phyloP scores from a whole-genome alignment of 2,113 vertebrate genomes.

The Nestor notabilis region DNA sequence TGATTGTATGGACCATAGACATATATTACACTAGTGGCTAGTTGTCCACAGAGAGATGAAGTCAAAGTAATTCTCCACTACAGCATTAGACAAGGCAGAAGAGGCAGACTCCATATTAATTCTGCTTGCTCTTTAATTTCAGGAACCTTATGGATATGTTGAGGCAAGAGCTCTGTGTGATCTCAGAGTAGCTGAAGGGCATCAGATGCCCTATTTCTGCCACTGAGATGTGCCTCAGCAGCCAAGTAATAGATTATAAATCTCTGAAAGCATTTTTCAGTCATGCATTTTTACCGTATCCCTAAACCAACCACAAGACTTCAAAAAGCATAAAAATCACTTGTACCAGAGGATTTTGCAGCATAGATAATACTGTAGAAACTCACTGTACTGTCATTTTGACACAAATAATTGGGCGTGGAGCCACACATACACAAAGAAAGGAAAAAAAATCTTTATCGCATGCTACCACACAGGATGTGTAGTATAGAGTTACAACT shows the following conservation, averaged over 20 bases:
- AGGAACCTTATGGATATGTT: neutral
- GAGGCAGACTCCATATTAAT: slow-evolving; percentile 20
- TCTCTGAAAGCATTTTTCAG: slow-evolving; percentile 41
- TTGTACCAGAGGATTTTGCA: slow-evolving; percentile 13
- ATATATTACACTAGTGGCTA: neutral
- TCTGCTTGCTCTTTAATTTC: slow-evolving; percentile 32
- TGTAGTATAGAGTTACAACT: neutral
- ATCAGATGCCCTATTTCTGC: slow-evolving; percentile 60
- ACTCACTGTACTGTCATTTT: neutral
- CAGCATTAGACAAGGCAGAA: neutral
- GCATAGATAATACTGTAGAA: slow-evolving; percentile 18
- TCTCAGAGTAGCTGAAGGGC: slow-evolving; percentile 41
- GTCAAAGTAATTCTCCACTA: neutral
- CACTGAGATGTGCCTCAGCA: slow-evolving; percentile 15
- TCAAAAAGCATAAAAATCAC: slow-evolving; percentile 49
- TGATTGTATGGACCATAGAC: neutral
- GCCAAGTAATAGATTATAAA: slow-evolving; percentile 32
- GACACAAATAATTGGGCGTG: slow-evolving; percentile 3
- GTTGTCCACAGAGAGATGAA: neutral
- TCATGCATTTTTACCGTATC: slow-evolving; percentile 24
- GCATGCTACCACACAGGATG: neutral
- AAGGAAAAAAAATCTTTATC: neutral
- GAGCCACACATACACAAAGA: neutral
- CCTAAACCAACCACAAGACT: slow-evolving; percentile 6
- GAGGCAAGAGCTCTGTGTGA: slow-evolving; percentile 29